These are phyloP conservation scores for Epizoanthus rinbou DNA, from an alignment of 92 coral and sea anemone genomes.

Conservation along the genomic window DNA sequence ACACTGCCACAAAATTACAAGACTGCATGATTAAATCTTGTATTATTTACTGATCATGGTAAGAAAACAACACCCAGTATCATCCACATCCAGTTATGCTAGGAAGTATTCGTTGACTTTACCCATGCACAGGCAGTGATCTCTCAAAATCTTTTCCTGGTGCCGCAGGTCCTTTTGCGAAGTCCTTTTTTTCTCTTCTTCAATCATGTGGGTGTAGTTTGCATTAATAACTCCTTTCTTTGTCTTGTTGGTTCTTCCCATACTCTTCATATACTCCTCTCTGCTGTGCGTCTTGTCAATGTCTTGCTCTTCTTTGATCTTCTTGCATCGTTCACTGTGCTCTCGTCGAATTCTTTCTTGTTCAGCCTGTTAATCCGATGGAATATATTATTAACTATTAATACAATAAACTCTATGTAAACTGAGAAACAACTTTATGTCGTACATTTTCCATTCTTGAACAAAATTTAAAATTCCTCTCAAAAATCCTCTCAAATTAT, in stretches of 20 bases:
- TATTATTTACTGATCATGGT: not conserved
- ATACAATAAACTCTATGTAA: too few relatives aligned
- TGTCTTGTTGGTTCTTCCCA: conserved; percentile 83
- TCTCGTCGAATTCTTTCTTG: conserved; percentile 63
- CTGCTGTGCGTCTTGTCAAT: conserved; percentile 61
- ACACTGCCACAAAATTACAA: not conserved
- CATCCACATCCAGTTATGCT: conserved; percentile 48
- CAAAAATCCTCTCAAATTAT: too few relatives aligned
- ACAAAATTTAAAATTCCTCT: too few relatives aligned
- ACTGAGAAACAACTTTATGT: too few relatives aligned
- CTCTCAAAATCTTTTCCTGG: conserved; percentile 84
- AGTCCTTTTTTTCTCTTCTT: conserved; percentile 74
- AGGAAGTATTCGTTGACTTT: conserved; percentile 84
- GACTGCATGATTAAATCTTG: not conserved
- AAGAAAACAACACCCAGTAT: not conserved
- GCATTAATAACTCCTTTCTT: conserved; percentile 69
- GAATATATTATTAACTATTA: too few relatives aligned
- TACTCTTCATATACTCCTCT: conserved; percentile 75
- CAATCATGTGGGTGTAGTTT: conserved; percentile 86
- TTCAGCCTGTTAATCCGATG: conserved; percentile 36
- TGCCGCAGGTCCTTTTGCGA: conserved; percentile 89
- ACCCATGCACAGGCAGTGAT: conserved; percentile 91
- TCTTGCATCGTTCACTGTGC: conserved; percentile 46
- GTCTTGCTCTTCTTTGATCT: conserved; percentile 67
- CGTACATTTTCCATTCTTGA: too few relatives aligned